phyloP scores from a whole-genome alignment of 2,113 vertebrate genomes.

The Propithecus coquereli region DNA sequence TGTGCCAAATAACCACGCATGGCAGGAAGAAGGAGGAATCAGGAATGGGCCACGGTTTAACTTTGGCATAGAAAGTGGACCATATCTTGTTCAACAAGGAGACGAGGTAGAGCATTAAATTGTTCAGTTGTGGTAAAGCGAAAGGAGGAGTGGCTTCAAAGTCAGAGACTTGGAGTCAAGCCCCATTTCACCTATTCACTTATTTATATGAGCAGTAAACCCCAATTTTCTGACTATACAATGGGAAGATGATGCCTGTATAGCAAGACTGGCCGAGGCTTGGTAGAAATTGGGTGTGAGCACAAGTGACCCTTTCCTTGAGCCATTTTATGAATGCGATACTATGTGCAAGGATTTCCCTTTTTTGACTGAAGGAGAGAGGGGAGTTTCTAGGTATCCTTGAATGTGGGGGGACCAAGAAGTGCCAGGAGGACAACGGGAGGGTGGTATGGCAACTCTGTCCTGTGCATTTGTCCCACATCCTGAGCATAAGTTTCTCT shows the following conservation, averaged over 20 bases:
- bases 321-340: background rate
- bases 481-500: background rate
- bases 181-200: background rate
- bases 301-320: background rate
- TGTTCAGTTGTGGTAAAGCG: background rate
- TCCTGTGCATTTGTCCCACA: background rate
- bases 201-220: background rate
- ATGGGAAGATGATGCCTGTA: background rate
- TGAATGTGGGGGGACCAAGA: background rate
- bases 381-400: background rate
- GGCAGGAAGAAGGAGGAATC: background rate
- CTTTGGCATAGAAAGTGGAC: background rate
- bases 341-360: background rate
- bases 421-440: background rate
- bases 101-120: background rate
- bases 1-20: background rate
- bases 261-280: background rate
- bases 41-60: background rate
- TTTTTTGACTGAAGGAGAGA: background rate
- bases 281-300: background rate
- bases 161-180: background rate
- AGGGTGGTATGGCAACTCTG: background rate
- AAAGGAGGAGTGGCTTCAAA: background rate
- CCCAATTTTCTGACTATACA: background rate
- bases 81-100: background rate